Percentiles rank a stretch among this genome's conserved stretches.
Conservation (phyloP, 2,888 invertebrate species). For the Exephanes ischioxanthus region DNA sequence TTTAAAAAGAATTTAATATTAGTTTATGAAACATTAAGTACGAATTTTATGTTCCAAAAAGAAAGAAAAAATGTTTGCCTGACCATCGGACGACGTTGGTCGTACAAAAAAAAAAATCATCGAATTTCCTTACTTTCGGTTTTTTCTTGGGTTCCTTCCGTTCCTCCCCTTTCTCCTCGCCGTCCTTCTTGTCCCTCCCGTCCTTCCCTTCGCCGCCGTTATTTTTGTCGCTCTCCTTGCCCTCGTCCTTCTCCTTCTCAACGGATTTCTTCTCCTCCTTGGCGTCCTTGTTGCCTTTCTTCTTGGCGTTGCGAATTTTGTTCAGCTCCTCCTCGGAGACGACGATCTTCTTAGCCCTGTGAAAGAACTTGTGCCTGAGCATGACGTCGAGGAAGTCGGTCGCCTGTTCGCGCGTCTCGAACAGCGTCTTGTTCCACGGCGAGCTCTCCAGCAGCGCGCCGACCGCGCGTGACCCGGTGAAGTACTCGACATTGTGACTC, state of each 20-base stretch:
- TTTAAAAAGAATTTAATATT: no score
- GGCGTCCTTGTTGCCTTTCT: conserved; percentile 83
- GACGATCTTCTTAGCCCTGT: conserved; percentile 94
- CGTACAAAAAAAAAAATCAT: not conserved
- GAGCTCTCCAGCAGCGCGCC: conserved; percentile 95
- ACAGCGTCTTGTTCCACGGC: conserved; percentile 93
- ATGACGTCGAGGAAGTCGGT: conserved; percentile 93
- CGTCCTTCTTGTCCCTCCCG: conserved; percentile 61
- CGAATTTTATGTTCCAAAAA: not conserved
- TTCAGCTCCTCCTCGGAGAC: conserved; percentile 85
- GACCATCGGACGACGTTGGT: not conserved
- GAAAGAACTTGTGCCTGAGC: conserved; percentile 97
- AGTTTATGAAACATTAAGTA: no score
- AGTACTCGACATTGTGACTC: conserved; percentile 98
- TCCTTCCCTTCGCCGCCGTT: conserved; percentile 81
- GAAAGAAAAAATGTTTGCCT: not conserved
- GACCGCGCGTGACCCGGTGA: conserved; percentile 96
- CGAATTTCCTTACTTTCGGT: conserved; percentile 81
- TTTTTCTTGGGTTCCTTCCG: conserved; percentile 86
- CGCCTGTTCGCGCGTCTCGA: conserved; percentile 93
- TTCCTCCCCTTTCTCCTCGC: conserved; percentile 86
- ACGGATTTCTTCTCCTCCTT: conserved; percentile 83
- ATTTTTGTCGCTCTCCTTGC: conserved; percentile 80
- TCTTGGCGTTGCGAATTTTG: conserved; percentile 84
- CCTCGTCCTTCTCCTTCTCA: conserved; percentile 83